These are phyloP conservation scores for Drosophila albomicans DNA, from an alignment of 1,140 invertebrate genomes.

Conservation along the genomic window DNA sequence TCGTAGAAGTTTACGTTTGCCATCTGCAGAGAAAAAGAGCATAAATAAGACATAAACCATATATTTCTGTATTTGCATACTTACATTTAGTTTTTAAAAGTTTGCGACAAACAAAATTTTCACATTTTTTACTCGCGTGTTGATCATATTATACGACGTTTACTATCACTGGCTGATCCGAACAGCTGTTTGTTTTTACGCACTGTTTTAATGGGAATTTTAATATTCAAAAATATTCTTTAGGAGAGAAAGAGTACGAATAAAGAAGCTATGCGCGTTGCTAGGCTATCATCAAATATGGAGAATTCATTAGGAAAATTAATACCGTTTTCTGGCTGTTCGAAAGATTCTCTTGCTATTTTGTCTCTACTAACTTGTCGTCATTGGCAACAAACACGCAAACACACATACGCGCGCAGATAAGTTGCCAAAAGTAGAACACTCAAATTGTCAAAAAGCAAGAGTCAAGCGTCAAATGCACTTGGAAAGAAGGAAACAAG, in stretches of 20 bases:
- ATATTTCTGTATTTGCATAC: slow-evolving; percentile 35
- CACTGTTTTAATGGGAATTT: slow-evolving; percentile 28
- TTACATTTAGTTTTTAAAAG: slow-evolving; percentile 53
- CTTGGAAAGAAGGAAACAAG: slow-evolving; percentile 73
- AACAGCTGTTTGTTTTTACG: slow-evolving; percentile 65
- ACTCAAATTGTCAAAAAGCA: slow-evolving; percentile 70
- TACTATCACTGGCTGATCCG: slow-evolving; percentile 49
- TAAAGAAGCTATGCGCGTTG: slow-evolving; percentile 21
- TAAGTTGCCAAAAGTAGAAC: slow-evolving; percentile 61
- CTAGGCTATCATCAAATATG: slow-evolving; percentile 48
- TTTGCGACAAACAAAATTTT: background rate
- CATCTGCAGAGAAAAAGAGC: slow-evolving; percentile 53
- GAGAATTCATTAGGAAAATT: slow-evolving; percentile 18
- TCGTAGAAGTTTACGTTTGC: slow-evolving; percentile 68
- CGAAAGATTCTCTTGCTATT: slow-evolving; percentile 38
- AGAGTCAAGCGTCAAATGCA: slow-evolving; percentile 73
- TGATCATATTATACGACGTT: slow-evolving; percentile 18
- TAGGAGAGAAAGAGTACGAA: no score
- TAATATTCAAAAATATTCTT: background rate
- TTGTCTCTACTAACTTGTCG: slow-evolving; percentile 52
- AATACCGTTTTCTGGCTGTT: slow-evolving; percentile 24
- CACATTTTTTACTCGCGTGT: background rate
- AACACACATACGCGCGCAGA: slow-evolving; percentile 9
- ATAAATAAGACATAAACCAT: slow-evolving; percentile 21
- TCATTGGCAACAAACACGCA: slow-evolving; percentile 47